Evolutionary conservation across 2,113 vertebrate genomes (phyloP).

Genomic region (Acinonyx jubatus): DNA sequence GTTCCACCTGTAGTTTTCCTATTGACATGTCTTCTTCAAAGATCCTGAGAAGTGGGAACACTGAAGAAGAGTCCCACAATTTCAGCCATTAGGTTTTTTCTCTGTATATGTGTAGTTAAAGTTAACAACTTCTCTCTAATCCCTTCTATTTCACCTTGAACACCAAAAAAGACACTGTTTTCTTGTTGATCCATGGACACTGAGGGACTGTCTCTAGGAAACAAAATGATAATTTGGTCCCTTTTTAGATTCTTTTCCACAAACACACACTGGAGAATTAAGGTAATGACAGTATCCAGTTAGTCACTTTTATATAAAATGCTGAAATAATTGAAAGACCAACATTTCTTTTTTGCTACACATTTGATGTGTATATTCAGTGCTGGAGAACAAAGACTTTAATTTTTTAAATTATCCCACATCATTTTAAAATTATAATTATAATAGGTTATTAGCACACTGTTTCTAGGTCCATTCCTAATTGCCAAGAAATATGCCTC

Average conservation of each 20-base stretch:
- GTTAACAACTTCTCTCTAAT: slow-evolving; percentile 1
- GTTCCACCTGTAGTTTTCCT: slow-evolving; percentile 56
- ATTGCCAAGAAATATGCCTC: slow-evolving; percentile 32
- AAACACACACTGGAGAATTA: slow-evolving; percentile 40
- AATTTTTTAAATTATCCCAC: slow-evolving; percentile 33
- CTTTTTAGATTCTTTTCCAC: slow-evolving; percentile 21
- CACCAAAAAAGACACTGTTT: background rate
- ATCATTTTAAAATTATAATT: slow-evolving; percentile 27
- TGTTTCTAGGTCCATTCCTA: slow-evolving; percentile 48
- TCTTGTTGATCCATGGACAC: background rate
- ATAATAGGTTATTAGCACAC: slow-evolving; percentile 22
- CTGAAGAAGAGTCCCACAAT: slow-evolving; percentile 33
- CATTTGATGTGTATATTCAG: slow-evolving; percentile 6
- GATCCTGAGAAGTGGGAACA: background rate
- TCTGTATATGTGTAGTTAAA: slow-evolving; percentile 16
- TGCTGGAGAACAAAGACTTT: slow-evolving; percentile 18
- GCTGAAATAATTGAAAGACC: slow-evolving; percentile 30
- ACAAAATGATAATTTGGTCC: slow-evolving; percentile 19
- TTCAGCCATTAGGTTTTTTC: slow-evolving; percentile 25
- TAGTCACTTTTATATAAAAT: slow-evolving; percentile 51
- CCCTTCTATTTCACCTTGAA: slow-evolving; percentile 13
- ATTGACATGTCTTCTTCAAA: slow-evolving; percentile 12
- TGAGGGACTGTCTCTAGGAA: slow-evolving; percentile 28
- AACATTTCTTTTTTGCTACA: slow-evolving; percentile 28
- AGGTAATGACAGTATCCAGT: slow-evolving; percentile 22